phyloP scores from a whole-genome alignment of 1,140 invertebrate species.

The Heliothis subflexa region DNA sequence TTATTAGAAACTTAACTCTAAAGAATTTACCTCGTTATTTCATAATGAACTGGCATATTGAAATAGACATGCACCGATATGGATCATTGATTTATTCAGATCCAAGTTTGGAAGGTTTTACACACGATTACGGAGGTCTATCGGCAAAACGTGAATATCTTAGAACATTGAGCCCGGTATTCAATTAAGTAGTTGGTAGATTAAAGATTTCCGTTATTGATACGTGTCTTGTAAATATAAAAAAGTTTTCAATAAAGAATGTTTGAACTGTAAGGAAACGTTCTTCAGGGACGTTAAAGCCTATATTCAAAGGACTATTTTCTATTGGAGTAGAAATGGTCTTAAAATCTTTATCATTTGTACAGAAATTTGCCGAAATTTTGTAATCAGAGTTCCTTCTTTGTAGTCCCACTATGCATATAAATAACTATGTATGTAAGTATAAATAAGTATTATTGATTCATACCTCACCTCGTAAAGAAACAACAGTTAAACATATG shows the following conservation, averaged over 20 bases:
- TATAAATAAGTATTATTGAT: neutral
- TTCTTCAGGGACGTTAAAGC: too few species aligned
- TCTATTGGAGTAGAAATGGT: too few species aligned
- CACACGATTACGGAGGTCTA: neutral
- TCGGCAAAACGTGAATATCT: conserved; percentile 9
- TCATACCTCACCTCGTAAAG: neutral
- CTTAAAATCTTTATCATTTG: too few species aligned
- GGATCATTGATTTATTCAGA: conserved; percentile 24
- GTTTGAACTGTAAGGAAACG: neutral
- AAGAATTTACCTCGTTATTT: neutral
- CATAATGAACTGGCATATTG: neutral
- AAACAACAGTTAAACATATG: neutral
- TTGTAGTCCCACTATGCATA: too few species aligned
- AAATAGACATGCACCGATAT: neutral
- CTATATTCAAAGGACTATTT: too few species aligned
- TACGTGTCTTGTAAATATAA: neutral
- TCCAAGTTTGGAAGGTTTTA: neutral
- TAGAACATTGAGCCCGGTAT: neutral
- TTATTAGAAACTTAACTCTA: too few species aligned
- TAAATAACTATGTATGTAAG: too few species aligned
- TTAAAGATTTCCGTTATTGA: conserved; percentile 23
- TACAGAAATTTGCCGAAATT: too few species aligned
- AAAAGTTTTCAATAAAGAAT: neutral
- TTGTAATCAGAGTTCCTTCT: too few species aligned
- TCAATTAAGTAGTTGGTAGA: neutral